Evolutionary conservation across 2,888 invertebrate genomes (phyloP), one percentile per base, ranked within the genome.

Genomic region (Pseudococcus jackbeardsleyi): DNA sequence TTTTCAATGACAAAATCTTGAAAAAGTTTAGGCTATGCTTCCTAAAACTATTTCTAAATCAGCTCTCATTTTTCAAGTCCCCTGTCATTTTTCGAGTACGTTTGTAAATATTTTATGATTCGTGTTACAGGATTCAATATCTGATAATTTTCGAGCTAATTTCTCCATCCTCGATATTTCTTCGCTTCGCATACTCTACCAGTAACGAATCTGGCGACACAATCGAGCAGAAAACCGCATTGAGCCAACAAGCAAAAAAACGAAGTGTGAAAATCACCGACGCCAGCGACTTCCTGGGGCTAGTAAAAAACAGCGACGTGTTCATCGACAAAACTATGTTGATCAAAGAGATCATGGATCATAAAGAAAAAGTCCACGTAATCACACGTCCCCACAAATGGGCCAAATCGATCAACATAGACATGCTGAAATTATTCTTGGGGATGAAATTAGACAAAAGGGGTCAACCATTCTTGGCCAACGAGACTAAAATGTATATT

Each of bases 251-350:
- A 12, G 5, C 15, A 1, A 72, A 72, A 72, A 4, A 0, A 33
- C 68, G 68, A 7, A 72, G 68, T 12, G 26, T 26, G 17, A 72
- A 72, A 33, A 72, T 72, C 68, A 72, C 68, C 12, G 68, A 72
- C 68, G 68, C 68, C 2, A 72, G 68, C 11, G 68, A 72, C 33
- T 79, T 79, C 42, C 11, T 79, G 3, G 79, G 42, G 11, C 42
- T 79, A 42, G 42, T 79, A 1, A 42, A 79, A 17, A 42, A 79
- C 42, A 79, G 42, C 42, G 42, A 79, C 39, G 79, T 42, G n/a
- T 79, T 79, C 46, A 42, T 79, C 42, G 79, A 79, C n/a, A 79
- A 79, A 79, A 79, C 79, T 9, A 0, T 79, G 79, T 42, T 79
- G 0, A 15, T 79, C 11, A 79, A 79, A 22, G 42, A 79, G 7